Conservation (phyloP, 2,113 vertebrate species). For the Elgaria multicarinata region DNA sequence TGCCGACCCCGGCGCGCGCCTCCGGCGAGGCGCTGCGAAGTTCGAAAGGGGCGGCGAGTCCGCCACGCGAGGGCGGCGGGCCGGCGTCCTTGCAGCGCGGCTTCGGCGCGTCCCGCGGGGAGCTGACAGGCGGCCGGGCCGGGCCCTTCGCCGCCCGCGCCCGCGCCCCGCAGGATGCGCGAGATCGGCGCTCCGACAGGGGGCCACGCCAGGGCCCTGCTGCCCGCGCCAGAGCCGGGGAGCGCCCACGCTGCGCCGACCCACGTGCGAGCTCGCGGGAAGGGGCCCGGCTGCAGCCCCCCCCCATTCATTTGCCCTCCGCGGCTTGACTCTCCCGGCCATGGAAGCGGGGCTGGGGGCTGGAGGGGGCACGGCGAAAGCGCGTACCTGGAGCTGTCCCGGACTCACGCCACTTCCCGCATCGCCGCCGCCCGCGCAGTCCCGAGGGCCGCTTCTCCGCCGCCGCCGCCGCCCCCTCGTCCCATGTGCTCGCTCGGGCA, state of each 20-base stretch:
- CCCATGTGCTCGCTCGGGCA: background rate
- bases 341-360: background rate
- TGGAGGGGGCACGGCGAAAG: too few relatives aligned
- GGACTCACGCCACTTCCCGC: background rate
- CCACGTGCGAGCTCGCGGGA: background rate
- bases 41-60: background rate
- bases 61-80: background rate
- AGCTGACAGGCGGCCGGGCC: background rate
- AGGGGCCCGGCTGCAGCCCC: background rate
- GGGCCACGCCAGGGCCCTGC: too few relatives aligned
- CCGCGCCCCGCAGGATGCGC: background rate
- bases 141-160: background rate
- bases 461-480: background rate
- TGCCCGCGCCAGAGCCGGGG: too few relatives aligned
- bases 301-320: background rate
- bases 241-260: background rate
- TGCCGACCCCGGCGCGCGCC: background rate
- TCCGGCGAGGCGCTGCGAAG: background rate
- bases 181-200: background rate
- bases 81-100: background rate
- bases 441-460: background rate
- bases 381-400: background rate
- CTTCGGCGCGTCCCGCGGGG: background rate
- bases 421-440: rapidly evolving
- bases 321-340: background rate